phyloP scores from a whole-genome alignment of 2,797 vertebrate species.

The Jordanella pulchra region DNA sequence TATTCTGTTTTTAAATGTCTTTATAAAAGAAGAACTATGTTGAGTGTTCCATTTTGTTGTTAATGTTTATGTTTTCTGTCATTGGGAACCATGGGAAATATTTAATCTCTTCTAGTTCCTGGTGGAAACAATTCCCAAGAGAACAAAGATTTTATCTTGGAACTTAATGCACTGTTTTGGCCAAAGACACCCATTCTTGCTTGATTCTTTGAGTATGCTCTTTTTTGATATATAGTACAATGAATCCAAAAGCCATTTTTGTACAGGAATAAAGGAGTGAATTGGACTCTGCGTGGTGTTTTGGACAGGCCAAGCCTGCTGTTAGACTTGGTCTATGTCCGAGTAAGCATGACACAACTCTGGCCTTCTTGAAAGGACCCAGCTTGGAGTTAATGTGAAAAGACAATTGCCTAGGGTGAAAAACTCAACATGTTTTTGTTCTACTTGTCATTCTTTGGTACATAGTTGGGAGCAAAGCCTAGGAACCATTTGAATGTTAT shows the following conservation, averaged over 20 bases:
- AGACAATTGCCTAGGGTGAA: constrained; percentile 83
- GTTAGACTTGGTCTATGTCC: constrained; percentile 79
- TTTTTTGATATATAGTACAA: constrained; percentile 68
- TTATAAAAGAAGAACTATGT: not conserved
- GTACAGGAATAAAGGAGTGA: constrained; percentile 73
- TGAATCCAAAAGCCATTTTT: constrained; percentile 67
- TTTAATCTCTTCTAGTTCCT: constrained; percentile 30
- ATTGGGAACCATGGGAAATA: not conserved
- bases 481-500: constrained; percentile 85
- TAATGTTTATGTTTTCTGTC: not conserved
- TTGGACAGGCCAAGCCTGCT: constrained; percentile 78
- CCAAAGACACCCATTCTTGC: constrained; percentile 64
- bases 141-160: constrained; percentile 57
- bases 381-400: constrained; percentile 83
- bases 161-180: constrained; percentile 62
- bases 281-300: constrained; percentile 76
- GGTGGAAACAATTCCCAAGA: constrained; percentile 61
- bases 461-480: constrained; percentile 81
- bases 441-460: constrained; percentile 84
- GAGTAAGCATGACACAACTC: constrained; percentile 81
- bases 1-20: constrained; percentile 4
- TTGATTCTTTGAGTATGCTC: constrained; percentile 70
- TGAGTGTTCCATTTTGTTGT: not conserved
- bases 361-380: constrained; percentile 82
- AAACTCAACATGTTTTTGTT: constrained; percentile 85